Evolutionary conservation across 2,113 vertebrate genomes (phyloP), one percentile per base, ranked within the genome.

Genomic region (Cettia cetti): DNA sequence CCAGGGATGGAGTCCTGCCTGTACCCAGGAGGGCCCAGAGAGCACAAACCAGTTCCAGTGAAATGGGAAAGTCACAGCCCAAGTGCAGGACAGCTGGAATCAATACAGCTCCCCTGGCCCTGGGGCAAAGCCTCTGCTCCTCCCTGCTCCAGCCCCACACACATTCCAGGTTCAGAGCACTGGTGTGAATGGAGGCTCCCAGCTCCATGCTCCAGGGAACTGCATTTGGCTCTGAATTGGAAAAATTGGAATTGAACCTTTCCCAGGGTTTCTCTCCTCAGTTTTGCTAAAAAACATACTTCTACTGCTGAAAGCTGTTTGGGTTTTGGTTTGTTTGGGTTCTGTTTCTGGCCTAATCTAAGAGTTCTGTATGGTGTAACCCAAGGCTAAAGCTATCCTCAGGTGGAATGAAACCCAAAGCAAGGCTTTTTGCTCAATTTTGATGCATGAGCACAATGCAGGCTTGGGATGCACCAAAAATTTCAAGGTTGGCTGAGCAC

Each of bases 151-250:
- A 66, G 60, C 11, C 2, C 33, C 80, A 15, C 59, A 8, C 35
- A 5, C 26, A 19, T 45, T 20, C 35, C 7, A 0, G 8, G 60
- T 8, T 37, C 74, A 45, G 37, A 27, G 57, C 49, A 6, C 26
- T 5, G 28, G 6, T 6, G 11, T 0, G 9, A 63, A 6, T 0
- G 5, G 28, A 42, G 28, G 35, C 24, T 82, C 10, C 1, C n/a
- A 39, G 13, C 54, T 31, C 87, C 6, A 1, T 0, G 2, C 19
- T 42, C 77, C n/a, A 17, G 40, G 30, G n/a, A 89, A 5, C 24
- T 10, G 11, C 28, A 2, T 35, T 74, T 42, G 42, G 22, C 60
- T 66, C 37, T 7, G 39, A 61, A 61, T 1, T 39, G 18, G 8
- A 50, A 66, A 88, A 50, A 28, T 0, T 63, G 18, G 23, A 63